These are phyloP conservation scores for Pseudorhiza aurosa DNA, from an alignment of 30 jellyfish, hydroid and myxozoan species.

Conservation along the genomic window DNA sequence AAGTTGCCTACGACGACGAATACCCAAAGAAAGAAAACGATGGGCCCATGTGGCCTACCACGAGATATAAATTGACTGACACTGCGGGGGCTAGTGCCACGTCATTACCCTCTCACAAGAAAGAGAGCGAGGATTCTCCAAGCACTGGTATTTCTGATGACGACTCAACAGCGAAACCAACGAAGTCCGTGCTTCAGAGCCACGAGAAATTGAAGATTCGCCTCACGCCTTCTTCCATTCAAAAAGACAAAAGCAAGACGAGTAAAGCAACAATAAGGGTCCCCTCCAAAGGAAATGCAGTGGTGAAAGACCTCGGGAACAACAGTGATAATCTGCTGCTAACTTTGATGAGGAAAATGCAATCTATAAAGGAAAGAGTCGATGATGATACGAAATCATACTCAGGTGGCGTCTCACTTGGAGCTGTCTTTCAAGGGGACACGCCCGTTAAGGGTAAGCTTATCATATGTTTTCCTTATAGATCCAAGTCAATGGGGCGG, in stretches of 20 bases:
- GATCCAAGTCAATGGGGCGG: no score
- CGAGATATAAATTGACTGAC: neutral
- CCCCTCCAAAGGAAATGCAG: neutral
- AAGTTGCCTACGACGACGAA: constrained; percentile 50
- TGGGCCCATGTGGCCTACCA: constrained; percentile 22
- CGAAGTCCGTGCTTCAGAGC: constrained; percentile 20
- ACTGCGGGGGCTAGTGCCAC: neutral
- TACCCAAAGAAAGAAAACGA: constrained; percentile 29
- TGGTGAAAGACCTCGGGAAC: constrained; percentile 20
- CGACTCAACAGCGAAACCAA: neutral
- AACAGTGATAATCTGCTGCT: constrained; percentile 7
- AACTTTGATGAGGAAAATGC: constrained; percentile 53
- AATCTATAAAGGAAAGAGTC: constrained; percentile 8
- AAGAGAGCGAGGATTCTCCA: neutral
- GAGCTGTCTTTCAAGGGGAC: constrained; percentile 63
- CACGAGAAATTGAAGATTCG: neutral
- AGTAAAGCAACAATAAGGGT: neutral
- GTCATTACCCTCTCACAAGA: neutral
- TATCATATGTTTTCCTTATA: neutral
- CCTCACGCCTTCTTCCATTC: constrained; percentile 24
- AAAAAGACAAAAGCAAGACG: neutral
- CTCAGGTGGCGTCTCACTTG: constrained; percentile 62
- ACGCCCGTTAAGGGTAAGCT: constrained; percentile 13
- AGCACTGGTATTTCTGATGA: neutral
- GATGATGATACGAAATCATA: constrained; percentile 7